Base-by-base conservation (phyloP, 2,888 invertebrate genomes). In the Ophioninae sp. region DNA sequence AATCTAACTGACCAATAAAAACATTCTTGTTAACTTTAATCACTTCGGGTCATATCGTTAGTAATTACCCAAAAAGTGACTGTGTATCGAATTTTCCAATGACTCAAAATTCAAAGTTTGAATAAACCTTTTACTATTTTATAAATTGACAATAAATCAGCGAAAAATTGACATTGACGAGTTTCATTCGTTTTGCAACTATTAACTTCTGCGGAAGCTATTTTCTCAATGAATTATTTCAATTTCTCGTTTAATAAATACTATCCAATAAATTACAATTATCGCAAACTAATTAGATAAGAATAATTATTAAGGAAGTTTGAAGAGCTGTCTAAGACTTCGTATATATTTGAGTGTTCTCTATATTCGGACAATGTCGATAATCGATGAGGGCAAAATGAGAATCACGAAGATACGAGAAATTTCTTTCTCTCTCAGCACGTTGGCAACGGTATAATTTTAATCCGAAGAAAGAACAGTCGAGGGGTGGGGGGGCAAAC, bases 301-400 rank as follows among this genome's bases (percentile, higher is more conserved):
- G 23, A 23, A 61, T 13, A 1, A 22, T 23, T 10, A 22, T 9
- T 23, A 9, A 23, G 20, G 23, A 23, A 0, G 61, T 10, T n/a
- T 23, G 10, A 61, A 61, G 8, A n/a, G n/a, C n/a, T 9, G 23
- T 61, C 61, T 22, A 61, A 6, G 9, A 10, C 23, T 9, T 22
- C 22, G 61, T 23, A 61, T 61, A 6, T 22, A 61, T 44, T 44
- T 44, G 44, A 17, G 9, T 9, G 9, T 44, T 44, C 13, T 37
- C 37, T 5, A 69, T 37, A 13, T 51, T 65, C 37, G 37, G 13
- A 6, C 56, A 58, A 37, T 51, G 37, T 65, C 56, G 37, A 65
- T 65, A 75, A 75, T 65, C 75, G 39, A 58, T 65, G 13, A n/a
- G n/a, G n/a, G n/a, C 37, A 37, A 65, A 75, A 22, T 22, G 22